Evolutionary conservation across 2,113 vertebrate genomes (phyloP).

Genomic region (Stegastes partitus): DNA sequence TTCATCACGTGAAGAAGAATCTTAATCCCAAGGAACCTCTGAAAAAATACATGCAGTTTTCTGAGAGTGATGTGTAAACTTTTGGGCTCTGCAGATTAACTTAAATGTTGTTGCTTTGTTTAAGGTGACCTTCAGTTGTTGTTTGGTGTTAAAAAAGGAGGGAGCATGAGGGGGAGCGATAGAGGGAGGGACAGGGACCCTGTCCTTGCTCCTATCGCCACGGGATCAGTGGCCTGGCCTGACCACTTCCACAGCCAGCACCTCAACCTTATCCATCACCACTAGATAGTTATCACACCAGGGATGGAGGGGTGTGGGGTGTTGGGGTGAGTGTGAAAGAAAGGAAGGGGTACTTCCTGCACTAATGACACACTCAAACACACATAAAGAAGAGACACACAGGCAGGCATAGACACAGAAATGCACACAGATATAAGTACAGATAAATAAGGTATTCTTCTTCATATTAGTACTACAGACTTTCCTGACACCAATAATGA

Average conservation of each 20-base stretch:
- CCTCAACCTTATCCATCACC: slow-evolving; percentile 87
- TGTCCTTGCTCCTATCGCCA: slow-evolving; percentile 86
- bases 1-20: neutral
- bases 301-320: slow-evolving; percentile 54
- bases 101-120: slow-evolving; percentile 67
- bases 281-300: slow-evolving; percentile 84
- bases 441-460: slow-evolving; percentile 77
- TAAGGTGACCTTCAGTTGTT: slow-evolving; percentile 81
- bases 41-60: neutral
- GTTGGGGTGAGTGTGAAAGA: slow-evolving; percentile 39
- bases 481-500: slow-evolving; percentile 83
- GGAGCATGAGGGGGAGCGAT: slow-evolving; percentile 53
- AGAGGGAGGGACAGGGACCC: slow-evolving; percentile 71
- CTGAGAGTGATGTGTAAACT: slow-evolving; percentile 29
- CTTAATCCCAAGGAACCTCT: neutral
- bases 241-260: slow-evolving; percentile 84
- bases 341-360: slow-evolving; percentile 52
- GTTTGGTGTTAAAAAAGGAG: slow-evolving; percentile 64
- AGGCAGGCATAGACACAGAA: slow-evolving; percentile 10
- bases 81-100: slow-evolving; percentile 51
- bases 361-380: slow-evolving; percentile 56
- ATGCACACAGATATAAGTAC: slow-evolving; percentile 56
- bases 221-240: slow-evolving; percentile 83
- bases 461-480: slow-evolving; percentile 80
- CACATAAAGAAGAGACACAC: slow-evolving; percentile 42